Percentiles rank a stretch among this genome's conserved stretches.
These are phyloP conservation scores for Homarus americanus DNA, from an alignment of 1,140 invertebrate species.

Conservation along the genomic window DNA sequence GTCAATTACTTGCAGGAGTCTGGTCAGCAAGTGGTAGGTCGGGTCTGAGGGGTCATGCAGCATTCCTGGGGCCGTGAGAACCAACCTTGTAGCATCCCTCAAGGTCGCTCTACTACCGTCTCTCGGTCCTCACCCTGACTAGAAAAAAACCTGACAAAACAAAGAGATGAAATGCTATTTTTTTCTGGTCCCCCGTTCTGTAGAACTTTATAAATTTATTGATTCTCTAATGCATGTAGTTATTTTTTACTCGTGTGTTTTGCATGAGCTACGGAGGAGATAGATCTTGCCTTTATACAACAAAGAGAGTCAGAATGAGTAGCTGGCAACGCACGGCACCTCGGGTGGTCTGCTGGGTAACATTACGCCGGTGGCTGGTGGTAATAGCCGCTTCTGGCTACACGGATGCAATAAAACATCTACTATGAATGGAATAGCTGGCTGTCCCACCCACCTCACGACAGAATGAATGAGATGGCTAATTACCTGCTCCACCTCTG, in stretches of 20 bases:
- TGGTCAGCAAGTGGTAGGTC: conserved; percentile 38
- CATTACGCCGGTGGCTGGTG: conserved; percentile 3
- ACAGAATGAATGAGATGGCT: conserved; percentile 1
- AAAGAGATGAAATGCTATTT: too few species aligned
- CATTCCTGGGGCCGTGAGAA: conserved; percentile 58
- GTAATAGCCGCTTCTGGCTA: conserved; percentile 46
- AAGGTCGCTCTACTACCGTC: conserved; percentile 18
- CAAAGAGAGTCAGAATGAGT: too few species aligned
- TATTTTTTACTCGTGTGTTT: too few species aligned
- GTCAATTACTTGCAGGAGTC: conserved; percentile 44
- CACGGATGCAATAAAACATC: conserved; percentile 56
- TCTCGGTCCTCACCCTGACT: too few species aligned
- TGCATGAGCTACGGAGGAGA: too few species aligned
- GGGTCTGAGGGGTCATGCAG: conserved; percentile 31
- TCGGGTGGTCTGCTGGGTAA: conserved; percentile 29
- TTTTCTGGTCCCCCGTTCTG: too few species aligned
- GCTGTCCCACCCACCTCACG: conserved; percentile 14
- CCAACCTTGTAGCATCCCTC: conserved; percentile 46
- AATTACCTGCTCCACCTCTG: background rate
- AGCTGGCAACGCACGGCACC: background rate
- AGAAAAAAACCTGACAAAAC: too few species aligned
- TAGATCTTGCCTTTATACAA: too few species aligned
- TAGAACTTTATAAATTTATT: too few species aligned
- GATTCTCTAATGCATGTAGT: too few species aligned
- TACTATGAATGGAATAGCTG: conserved; percentile 50